phyloP scores from a whole-genome alignment of 1,140 invertebrate genomes.

The Chironomus tepperi region DNA sequence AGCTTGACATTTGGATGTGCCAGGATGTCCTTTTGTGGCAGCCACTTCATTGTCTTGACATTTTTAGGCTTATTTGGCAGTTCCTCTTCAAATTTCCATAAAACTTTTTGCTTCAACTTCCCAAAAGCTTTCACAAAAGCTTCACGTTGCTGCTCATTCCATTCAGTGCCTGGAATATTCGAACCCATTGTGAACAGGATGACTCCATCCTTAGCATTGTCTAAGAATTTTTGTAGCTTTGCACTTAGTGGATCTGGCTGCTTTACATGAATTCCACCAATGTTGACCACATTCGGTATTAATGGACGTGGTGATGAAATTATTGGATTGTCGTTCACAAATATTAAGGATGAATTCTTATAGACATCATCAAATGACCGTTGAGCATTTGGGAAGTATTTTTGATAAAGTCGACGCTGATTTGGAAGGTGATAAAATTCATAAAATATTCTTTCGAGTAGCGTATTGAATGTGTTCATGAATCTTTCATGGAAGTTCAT shows the following conservation, averaged over 20 bases:
- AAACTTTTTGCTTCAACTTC: slow-evolving; percentile 47
- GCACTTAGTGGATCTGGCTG: slow-evolving; percentile 36
- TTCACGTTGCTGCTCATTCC: slow-evolving; percentile 43
- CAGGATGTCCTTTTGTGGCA: slow-evolving; percentile 60
- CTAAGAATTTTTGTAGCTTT: slow-evolving; percentile 45
- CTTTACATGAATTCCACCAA: slow-evolving; percentile 49
- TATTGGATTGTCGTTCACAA: slow-evolving; percentile 48
- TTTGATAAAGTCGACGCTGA: slow-evolving; percentile 26
- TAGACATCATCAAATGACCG: slow-evolving; percentile 33
- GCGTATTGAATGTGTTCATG: slow-evolving; percentile 37
- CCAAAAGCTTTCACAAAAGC: slow-evolving; percentile 46
- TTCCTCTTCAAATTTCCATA: slow-evolving; percentile 60
- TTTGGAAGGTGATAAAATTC: slow-evolving; percentile 28
- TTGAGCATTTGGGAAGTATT: slow-evolving; percentile 27
- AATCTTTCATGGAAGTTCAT: slow-evolving; percentile 38
- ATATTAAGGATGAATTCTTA: slow-evolving; percentile 41
- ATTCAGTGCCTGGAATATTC: slow-evolving; percentile 45
- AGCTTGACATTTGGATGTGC: slow-evolving; percentile 56
- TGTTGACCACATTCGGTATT: slow-evolving; percentile 46
- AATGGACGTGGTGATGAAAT: slow-evolving; percentile 43
- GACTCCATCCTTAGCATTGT: slow-evolving; percentile 47
- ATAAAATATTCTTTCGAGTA: slow-evolving; percentile 26
- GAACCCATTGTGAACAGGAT: slow-evolving; percentile 56
- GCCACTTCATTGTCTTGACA: slow-evolving; percentile 54
- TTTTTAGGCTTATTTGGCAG: slow-evolving; percentile 47